Percentiles rank a stretch among this genome's conserved stretches.
Conservation (phyloP, 2,113 vertebrate genomes). For the Daubentonia madagascariensis region DNA sequence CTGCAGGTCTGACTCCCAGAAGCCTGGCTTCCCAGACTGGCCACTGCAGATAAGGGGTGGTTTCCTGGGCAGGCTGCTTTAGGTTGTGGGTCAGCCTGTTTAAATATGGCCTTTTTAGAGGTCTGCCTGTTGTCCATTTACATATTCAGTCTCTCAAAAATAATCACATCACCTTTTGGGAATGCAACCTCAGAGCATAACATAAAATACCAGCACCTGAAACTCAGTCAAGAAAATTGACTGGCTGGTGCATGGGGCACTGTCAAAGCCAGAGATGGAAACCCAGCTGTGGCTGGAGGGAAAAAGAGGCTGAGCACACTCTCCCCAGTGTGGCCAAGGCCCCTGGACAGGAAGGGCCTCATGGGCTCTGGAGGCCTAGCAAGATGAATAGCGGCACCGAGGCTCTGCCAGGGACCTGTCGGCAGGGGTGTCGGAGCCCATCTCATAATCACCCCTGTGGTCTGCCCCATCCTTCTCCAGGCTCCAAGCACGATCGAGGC, state of each 20-base stretch:
- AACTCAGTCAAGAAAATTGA: too few relatives aligned
- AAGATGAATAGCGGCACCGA: neutral
- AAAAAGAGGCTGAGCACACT: fast-evolving
- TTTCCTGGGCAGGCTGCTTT: neutral
- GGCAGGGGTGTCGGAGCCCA: neutral
- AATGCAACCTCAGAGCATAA: too few relatives aligned
- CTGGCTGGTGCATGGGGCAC: fast-evolving
- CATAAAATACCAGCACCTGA: neutral
- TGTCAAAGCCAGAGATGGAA: neutral
- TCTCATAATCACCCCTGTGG: neutral
- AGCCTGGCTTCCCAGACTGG: neutral
- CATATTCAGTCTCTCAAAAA: neutral
- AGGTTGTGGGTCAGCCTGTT: neutral
- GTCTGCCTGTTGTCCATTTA: fast-evolving
- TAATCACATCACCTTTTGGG: neutral
- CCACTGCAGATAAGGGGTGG: fast-evolving
- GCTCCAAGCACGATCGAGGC: neutral
- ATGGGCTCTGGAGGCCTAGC: neutral
- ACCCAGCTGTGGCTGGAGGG: neutral
- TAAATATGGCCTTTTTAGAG: too few relatives aligned
- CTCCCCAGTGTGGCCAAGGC: neutral
- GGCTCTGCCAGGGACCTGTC: neutral
- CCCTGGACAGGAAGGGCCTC: neutral
- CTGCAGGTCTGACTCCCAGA: neutral
- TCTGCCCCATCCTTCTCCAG: neutral